phyloP scores from a whole-genome alignment of 2,888 invertebrate genomes.

The Harpalus rubripes region DNA sequence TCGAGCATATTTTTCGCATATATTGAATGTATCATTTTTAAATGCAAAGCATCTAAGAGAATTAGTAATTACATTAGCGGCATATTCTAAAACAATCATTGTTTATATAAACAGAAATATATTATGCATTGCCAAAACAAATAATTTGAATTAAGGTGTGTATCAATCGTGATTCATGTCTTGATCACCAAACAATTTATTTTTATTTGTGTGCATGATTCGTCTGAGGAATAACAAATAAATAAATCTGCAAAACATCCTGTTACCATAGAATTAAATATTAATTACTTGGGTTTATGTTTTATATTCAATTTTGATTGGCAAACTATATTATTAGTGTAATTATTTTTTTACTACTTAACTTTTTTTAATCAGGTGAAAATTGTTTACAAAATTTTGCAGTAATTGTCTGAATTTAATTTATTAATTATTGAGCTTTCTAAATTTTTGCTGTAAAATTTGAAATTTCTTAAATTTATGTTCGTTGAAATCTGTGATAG shows the following conservation, averaged over 20 bases:
- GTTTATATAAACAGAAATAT: too few species aligned
- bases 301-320: not conserved
- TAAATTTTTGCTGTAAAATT: constrained; percentile 35
- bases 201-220: constrained; percentile 3
- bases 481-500: not conserved
- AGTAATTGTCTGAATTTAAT: constrained; percentile 12
- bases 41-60: too few species aligned
- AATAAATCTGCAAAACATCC: not conserved
- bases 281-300: not conserved
- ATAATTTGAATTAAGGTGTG: not conserved
- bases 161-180: not conserved
- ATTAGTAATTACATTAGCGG: too few species aligned
- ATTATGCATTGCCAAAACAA: too few species aligned
- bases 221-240: constrained; percentile 19
- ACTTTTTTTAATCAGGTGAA: constrained; percentile 15
- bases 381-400: constrained; percentile 22
- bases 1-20: too few species aligned
- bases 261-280: not conserved
- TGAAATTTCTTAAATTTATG: constrained; percentile 24
- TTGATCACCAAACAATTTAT: not conserved
- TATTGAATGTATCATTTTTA: too few species aligned
- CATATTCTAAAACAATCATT: too few species aligned
- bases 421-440: constrained; percentile 6
- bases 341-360: constrained; percentile 5
- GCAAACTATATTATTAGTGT: not conserved